Evolutionary conservation across 2,797 vertebrate genomes (phyloP), one percentile per base, ranked within the genome.

Genomic region (Bradypodion pumilum): DNA sequence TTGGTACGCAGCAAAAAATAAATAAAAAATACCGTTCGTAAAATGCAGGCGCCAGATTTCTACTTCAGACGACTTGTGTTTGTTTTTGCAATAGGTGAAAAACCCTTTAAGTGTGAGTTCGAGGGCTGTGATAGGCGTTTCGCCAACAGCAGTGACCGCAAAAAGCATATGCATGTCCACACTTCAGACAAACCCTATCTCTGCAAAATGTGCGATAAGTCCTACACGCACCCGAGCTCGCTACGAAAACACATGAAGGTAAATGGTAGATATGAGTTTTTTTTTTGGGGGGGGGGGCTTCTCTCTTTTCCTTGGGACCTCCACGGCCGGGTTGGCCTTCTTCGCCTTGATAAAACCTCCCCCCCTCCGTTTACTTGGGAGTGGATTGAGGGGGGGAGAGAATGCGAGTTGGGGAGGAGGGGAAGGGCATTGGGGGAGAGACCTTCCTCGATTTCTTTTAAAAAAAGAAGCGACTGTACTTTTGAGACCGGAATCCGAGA

Each of bases 121-220:
- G 98, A 99, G 49, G 98, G 98, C 95, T 99, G 98, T 95, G 98
- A 99, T 97, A 97, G 98, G 93, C 96, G 98, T 84, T 99, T 99
- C 95, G 98, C 98, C 92, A 99, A 99, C 96, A 99, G 98, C 97
- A 99, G 98, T 86, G 98, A 99, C 92, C 98, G 98, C 94, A 99
- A 99, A 97, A 99, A 99, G 97, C 98, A 99, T 96, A 99, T 99
- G 98, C 98, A 99, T 95, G 98, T 99, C 95, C 98, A 99, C 93
- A 99, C 98, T 88, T 99, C 98, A 87, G 98, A 99, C 96, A 99
- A 99, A 91, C 98, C 98, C 65, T 99, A 99, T 96, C 97, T 99
- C 84, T 99, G 98, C 97, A 99, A 99, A 98, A 99, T 99, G 98
- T 99, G 98, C 92, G 98, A 99, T 96, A 99, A 99, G 97, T 99